phyloP scores from a whole-genome alignment of 2,888 invertebrate species.

The Sipunculus nudus region DNA sequence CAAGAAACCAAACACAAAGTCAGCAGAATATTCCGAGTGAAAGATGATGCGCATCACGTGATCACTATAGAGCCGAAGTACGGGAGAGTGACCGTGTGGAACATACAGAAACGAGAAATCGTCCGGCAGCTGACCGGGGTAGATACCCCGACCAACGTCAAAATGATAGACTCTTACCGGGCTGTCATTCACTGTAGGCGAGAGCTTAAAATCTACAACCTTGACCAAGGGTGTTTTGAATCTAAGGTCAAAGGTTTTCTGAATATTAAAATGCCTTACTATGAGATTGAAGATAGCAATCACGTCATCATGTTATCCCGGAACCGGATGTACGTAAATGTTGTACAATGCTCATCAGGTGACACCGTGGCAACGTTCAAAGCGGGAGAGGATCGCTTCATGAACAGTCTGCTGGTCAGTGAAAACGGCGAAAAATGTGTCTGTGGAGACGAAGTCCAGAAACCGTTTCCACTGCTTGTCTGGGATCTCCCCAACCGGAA shows the following conservation, averaged over 20 bases:
- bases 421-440: slow-evolving; percentile 88
- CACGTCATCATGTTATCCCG: slow-evolving; percentile 85
- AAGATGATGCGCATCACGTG: slow-evolving; percentile 76
- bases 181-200: slow-evolving; percentile 84
- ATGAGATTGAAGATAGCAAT: slow-evolving; percentile 81
- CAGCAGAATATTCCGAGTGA: slow-evolving; percentile 69
- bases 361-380: slow-evolving; percentile 88
- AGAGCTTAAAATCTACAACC: slow-evolving; percentile 82
- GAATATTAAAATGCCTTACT: slow-evolving; percentile 93
- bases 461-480: slow-evolving; percentile 87
- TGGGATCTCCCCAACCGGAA: slow-evolving; percentile 88
- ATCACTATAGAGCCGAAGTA: slow-evolving; percentile 79
- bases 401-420: slow-evolving; percentile 86
- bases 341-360: slow-evolving; percentile 84
- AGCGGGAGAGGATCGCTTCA: slow-evolving; percentile 85
- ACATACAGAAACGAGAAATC: slow-evolving; percentile 73
- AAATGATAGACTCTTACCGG: slow-evolving; percentile 76
- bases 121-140: slow-evolving; percentile 79
- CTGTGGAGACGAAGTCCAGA: slow-evolving; percentile 91
- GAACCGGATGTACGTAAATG: slow-evolving; percentile 88
- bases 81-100: slow-evolving; percentile 85
- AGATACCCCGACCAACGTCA: slow-evolving; percentile 80
- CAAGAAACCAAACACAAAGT: no score
- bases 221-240: slow-evolving; percentile 78
- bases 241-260: slow-evolving; percentile 81